A percentile compares a stretch with the other conserved stretches of the same genome.
These are phyloP conservation scores for Ciconia maguari DNA, from an alignment of 2,113 vertebrate species.

Conservation along the genomic window DNA sequence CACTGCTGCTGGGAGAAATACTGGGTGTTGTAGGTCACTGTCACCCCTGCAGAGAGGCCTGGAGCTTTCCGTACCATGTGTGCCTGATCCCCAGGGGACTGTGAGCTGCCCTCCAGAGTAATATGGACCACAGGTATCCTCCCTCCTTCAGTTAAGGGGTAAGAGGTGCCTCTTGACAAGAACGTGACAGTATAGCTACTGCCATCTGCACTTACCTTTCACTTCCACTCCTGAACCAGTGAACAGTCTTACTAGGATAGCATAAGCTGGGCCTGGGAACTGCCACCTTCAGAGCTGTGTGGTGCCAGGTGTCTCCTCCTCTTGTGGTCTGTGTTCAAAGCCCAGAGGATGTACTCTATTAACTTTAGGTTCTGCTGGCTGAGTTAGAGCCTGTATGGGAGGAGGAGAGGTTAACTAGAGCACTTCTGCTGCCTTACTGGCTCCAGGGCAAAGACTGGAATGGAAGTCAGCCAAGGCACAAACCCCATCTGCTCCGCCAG, in stretches of 20 bases:
- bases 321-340: background rate
- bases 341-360: background rate
- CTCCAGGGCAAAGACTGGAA: background rate
- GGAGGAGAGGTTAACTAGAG: slow-evolving; percentile 24
- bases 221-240: background rate
- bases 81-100: slow-evolving; percentile 63
- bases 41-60: slow-evolving; percentile 60
- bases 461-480: background rate
- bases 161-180: background rate
- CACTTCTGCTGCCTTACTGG: background rate
- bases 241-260: background rate
- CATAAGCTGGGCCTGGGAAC: background rate
- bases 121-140: background rate
- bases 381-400: background rate
- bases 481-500: background rate
- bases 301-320: background rate
- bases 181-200: slow-evolving; percentile 13
- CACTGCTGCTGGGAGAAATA: slow-evolving; percentile 29
- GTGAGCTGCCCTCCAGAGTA: slow-evolving; percentile 10
- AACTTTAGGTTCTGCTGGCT: background rate
- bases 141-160: background rate
- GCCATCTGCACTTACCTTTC: slow-evolving; percentile 2
- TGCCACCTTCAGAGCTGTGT: background rate
- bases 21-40: slow-evolving; percentile 53
- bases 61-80: slow-evolving; percentile 38